Percentiles rank a stretch among this genome's conserved stretches.
Conservation (phyloP, 2,113 vertebrate species). For the Rhynchomys soricoides region DNA sequence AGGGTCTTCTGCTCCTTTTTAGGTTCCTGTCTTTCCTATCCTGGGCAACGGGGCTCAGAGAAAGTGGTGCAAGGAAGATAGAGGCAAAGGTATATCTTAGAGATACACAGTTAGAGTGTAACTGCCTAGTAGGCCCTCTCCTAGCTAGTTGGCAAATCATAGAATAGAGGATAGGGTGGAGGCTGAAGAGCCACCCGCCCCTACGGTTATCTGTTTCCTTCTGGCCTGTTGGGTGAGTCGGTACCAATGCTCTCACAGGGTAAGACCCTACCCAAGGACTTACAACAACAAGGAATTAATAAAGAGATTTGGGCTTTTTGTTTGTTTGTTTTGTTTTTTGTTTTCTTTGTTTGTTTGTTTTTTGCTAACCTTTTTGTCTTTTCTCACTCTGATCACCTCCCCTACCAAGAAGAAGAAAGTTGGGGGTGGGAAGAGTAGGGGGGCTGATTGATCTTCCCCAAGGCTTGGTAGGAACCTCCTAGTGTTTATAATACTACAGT, state of each 20-base stretch:
- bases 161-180: not conserved
- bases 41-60: not conserved
- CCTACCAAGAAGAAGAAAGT: not conserved
- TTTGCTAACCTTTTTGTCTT: not conserved
- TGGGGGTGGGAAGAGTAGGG: accelerated
- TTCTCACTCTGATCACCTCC: not conserved
- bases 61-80: not conserved
- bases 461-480: not conserved
- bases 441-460: too few relatives aligned
- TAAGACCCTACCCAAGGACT: not conserved
- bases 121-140: not conserved
- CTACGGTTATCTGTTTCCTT: not conserved
- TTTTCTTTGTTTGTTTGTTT: not conserved
- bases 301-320: not conserved
- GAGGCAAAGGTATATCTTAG: not conserved
- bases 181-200: not conserved
- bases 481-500: not conserved
- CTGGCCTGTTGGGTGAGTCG: not conserved
- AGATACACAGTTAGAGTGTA: not conserved
- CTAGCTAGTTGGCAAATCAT: not conserved
- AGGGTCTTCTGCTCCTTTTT: not conserved
- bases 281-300: not conserved
- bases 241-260: not conserved
- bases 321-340: not conserved
- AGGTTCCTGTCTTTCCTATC: not conserved